A percentile compares a stretch with the other conserved stretches of the same genome.
Evolutionary conservation across 2,888 invertebrate genomes (phyloP).

Genomic region (Andrena bicolor): DNA sequence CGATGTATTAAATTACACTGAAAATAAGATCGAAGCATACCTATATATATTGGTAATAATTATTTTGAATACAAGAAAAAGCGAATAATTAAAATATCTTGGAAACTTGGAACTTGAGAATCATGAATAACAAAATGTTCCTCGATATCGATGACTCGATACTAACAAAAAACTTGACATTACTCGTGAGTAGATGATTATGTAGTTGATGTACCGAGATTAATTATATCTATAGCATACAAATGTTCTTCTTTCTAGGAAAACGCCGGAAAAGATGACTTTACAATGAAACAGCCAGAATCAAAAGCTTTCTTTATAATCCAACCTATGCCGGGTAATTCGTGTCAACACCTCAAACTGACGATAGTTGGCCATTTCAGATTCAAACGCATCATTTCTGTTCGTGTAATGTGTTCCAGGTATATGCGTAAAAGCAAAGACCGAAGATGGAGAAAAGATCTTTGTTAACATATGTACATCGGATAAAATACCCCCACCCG

Average conservation of each 20-base stretch:
- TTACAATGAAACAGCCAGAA: constrained; percentile 86
- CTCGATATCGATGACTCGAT: constrained; percentile 88
- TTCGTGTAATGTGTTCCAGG: constrained; percentile 85
- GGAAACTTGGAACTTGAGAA: not conserved
- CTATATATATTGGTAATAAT: too few relatives aligned
- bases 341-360: not conserved
- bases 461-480: constrained; percentile 95
- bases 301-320: constrained; percentile 87
- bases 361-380: not conserved
- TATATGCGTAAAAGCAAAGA: constrained; percentile 91
- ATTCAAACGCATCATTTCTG: not conserved
- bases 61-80: not conserved
- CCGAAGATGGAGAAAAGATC: constrained; percentile 88
- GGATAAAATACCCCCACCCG: constrained; percentile 90
- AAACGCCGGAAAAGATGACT: constrained; percentile 79
- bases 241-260: constrained; percentile 17
- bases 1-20: too few relatives aligned
- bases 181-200: constrained; percentile 79
- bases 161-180: constrained; percentile 86
- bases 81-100: not conserved
- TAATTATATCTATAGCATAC: not conserved
- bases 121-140: constrained; percentile 70
- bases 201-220: not conserved
- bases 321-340: constrained; percentile 89
- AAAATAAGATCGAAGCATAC: too few relatives aligned